These are phyloP conservation scores for Hermaeophaga mercurialis DNA, from an alignment of 2,888 invertebrate species.

Conservation along the genomic window DNA sequence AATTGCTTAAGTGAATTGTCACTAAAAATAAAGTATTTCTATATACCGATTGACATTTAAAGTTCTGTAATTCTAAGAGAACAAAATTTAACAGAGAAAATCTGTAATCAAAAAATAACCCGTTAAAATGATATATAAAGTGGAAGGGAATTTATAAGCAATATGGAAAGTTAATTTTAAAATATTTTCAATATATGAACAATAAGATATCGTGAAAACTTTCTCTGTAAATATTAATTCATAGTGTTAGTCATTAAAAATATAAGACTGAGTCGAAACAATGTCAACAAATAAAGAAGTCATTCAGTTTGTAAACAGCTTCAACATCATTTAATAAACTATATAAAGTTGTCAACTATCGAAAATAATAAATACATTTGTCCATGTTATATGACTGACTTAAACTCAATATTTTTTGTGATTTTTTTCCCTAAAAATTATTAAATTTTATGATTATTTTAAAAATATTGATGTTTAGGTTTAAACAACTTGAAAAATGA, in stretches of 20 bases:
- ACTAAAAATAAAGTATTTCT: conserved; percentile 19
- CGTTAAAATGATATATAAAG: too few species aligned
- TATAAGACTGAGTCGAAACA: conserved; percentile 1
- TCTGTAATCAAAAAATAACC: conserved; percentile 19
- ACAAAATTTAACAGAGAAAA: conserved; percentile 20
- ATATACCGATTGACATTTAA: conserved; percentile 1
- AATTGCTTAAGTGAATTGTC: conserved; percentile 44
- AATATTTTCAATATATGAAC: too few species aligned
- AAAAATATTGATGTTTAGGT: too few species aligned
- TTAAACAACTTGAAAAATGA: too few species aligned
- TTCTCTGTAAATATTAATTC: neutral
- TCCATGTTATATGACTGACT: too few species aligned
- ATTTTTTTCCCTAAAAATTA: too few species aligned
- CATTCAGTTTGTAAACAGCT: conserved; percentile 7
- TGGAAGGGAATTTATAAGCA: too few species aligned
- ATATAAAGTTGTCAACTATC: neutral
- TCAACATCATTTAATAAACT: conserved; percentile 6
- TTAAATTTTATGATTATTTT: too few species aligned
- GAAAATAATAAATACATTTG: neutral
- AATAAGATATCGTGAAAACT: too few species aligned
- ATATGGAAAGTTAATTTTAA: too few species aligned
- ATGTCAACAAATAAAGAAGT: conserved; percentile 9
- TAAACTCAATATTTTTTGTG: too few species aligned
- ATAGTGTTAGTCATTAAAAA: neutral
- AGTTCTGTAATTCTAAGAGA: too few species aligned